Base-by-base conservation (phyloP, 2,888 invertebrate genomes). In the Antitype chi region DNA sequence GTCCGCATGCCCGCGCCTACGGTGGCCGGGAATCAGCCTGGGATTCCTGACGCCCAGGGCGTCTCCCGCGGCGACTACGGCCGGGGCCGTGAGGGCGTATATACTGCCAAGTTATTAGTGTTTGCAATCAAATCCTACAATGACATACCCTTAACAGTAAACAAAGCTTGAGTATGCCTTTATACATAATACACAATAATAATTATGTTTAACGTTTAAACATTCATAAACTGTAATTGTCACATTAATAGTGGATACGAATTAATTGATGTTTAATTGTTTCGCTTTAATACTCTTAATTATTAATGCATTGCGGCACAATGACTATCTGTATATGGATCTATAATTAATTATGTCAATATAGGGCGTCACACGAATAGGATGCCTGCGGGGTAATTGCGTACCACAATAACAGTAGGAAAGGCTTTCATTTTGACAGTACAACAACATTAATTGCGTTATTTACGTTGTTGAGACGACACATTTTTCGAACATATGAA, bases 211-310 rank as follows among this genome's bases (percentile, higher is more conserved):
- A 70, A 71, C 43, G 77, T 60, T 82, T 38, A 72, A 86, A 78
- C 62, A 86, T 83, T 72, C 79, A 83, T 60, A 78, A 60, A 47
- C 73, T 25, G 66, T 86, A 64, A 83, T 84, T 84, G 59, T 73
- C 73, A 64, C 59, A 78, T 83, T 78, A 70, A 84, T 78, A 84
- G n/a, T 60, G 59, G 66, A 82, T 73, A 1, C 23, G 60, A 86
- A 83, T 86, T 84, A 84, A 84, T 86, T 86, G 86, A 63, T 57
- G 79, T 78, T 86, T 78, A 82, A 82, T 83, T 86, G 82, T 78
- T 86, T 86, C 55, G 72, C 57, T 82, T 72, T 82, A 77, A 85
- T 71, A 52, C n/a, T 60, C 32, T 64, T 49, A 49, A 71, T 76
- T 74, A 69, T 80, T 74, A 81, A 85, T 76, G 75, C 53, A 55